phyloP scores from a whole-genome alignment of 1,140 invertebrate genomes.

The Cydia splendana region DNA sequence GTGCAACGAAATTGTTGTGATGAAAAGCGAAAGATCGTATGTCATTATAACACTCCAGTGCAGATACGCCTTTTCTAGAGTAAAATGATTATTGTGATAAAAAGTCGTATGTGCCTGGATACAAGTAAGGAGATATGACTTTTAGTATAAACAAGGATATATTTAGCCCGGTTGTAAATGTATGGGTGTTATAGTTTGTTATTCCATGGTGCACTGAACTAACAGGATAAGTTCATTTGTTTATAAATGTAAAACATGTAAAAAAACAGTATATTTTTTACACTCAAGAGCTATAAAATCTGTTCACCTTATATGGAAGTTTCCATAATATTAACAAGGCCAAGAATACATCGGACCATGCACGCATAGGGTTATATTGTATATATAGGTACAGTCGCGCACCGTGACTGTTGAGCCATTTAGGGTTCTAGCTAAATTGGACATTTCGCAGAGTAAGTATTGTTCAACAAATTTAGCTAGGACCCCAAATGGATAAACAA shows the following conservation, averaged over 20 bases:
- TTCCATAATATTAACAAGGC: too few relatives aligned
- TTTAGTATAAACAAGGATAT: neutral
- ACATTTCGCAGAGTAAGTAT: too few relatives aligned
- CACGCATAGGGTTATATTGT: too few relatives aligned
- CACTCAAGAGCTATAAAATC: too few relatives aligned
- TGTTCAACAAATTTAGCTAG: too few relatives aligned
- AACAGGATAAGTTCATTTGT: neutral
- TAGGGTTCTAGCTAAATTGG: too few relatives aligned
- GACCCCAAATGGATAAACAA: too few relatives aligned
- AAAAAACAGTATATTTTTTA: neutral
- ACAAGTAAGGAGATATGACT: neutral
- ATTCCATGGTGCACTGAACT: neutral
- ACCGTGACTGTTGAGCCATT: too few relatives aligned
- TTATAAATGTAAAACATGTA: neutral
- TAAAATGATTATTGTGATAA: neutral
- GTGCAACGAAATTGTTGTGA: neutral
- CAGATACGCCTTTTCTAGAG: neutral
- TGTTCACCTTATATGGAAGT: too few relatives aligned
- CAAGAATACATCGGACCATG: too few relatives aligned
- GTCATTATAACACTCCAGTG: neutral
- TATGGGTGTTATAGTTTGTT: constrained; percentile 1
- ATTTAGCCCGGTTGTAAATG: constrained; percentile 2
- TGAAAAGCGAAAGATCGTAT: neutral
- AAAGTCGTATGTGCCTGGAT: too few relatives aligned
- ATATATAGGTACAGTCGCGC: too few relatives aligned